Evolutionary conservation across 1,140 invertebrate genomes (phyloP).

Genomic region (Drosophila pachea): DNA sequence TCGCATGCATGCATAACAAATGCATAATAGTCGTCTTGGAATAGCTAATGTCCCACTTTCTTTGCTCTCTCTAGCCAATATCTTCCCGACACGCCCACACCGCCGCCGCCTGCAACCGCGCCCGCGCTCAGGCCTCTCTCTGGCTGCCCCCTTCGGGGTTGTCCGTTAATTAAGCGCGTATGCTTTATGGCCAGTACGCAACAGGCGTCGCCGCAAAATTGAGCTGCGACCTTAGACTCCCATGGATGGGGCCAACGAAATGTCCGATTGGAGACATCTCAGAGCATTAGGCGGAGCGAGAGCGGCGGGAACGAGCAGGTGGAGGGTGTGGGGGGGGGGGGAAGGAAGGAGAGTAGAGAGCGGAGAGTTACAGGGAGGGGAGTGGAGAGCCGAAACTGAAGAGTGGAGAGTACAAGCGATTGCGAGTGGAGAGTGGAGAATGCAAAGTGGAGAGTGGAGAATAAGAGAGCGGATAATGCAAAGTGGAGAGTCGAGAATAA

Average conservation of each 20-base stretch:
- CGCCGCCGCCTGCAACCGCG: background rate
- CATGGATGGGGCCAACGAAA: no score
- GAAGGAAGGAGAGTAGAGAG: background rate
- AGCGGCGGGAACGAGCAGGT: background rate
- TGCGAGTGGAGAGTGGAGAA: no score
- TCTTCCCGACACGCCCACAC: background rate
- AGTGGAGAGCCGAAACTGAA: background rate
- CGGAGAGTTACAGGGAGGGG: background rate
- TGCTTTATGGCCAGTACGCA: slow-evolving; percentile 5
- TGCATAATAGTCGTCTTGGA: slow-evolving; percentile 43
- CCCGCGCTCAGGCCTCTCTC: no score
- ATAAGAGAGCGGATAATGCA: no score
- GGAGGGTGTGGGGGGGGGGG: background rate
- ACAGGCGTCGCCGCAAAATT: background rate
- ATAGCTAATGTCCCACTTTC: slow-evolving; percentile 21
- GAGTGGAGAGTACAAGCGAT: no score
- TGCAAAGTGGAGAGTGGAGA: no score
- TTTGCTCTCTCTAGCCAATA: background rate
- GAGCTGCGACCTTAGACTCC: background rate
- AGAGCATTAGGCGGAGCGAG: no score
- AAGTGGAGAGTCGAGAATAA: no score
- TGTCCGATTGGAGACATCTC: no score
- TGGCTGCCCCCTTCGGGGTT: background rate
- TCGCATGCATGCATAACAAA: slow-evolving; percentile 49
- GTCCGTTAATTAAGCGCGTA: background rate